Percentiles rank a stretch among this genome's conserved stretches.
Conservation (phyloP, 2,888 invertebrate species). For the Mesoligia furuncula region DNA sequence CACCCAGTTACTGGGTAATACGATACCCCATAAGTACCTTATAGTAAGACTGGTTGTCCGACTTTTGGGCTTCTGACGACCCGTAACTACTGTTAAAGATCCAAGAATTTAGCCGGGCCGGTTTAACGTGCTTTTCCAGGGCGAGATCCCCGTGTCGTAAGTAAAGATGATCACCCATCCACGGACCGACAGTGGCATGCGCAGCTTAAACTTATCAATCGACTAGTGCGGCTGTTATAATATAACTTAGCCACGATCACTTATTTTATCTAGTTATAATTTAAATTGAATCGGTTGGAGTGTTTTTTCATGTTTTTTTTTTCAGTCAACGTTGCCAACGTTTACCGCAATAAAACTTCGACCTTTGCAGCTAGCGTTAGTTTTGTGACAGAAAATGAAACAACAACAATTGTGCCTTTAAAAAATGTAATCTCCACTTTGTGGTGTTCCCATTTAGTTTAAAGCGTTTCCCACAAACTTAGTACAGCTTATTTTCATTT, state of each 20-base stretch:
- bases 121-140: neutral
- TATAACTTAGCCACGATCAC: neutral
- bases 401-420: neutral
- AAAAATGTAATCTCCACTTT: neutral
- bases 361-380: neutral
- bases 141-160: neutral
- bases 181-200: neutral
- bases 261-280: neutral
- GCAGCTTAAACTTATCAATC: neutral
- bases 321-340: neutral
- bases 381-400: neutral
- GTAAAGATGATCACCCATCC: neutral
- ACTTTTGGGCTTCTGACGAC: neutral
- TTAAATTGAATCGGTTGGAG: neutral
- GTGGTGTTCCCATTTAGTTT: conserved; percentile 8
- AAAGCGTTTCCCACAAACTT: conserved; percentile 19
- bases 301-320: neutral
- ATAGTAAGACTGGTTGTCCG: neutral
- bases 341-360: neutral
- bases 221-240: neutral
- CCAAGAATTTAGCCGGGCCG: neutral
- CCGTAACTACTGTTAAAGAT: neutral
- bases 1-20: neutral
- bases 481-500: conserved; percentile 33
- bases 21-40: neutral